Evolutionary conservation across 2,888 invertebrate species (phyloP).

Genomic region (Scrobipalpa costella): DNA sequence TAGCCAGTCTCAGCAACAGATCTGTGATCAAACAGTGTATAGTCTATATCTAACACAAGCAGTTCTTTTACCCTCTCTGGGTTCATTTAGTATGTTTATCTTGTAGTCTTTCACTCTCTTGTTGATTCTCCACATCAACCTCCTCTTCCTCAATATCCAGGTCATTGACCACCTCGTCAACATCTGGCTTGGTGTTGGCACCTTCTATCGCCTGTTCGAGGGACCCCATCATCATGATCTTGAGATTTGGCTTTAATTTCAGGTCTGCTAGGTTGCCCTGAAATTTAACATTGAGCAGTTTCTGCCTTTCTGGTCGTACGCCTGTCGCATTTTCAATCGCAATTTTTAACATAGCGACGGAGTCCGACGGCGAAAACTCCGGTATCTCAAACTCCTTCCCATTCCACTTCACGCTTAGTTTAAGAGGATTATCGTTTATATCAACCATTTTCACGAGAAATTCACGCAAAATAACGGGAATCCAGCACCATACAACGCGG

Average conservation of each 20-base stretch:
- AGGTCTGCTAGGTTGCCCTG: too few species aligned
- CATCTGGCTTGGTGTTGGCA: conserved; percentile 88
- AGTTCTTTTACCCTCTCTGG: too few species aligned
- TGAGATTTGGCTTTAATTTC: too few species aligned
- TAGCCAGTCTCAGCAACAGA: too few species aligned
- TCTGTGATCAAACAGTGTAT: too few species aligned
- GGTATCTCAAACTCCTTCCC: conserved; percentile 92
- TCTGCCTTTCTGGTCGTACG: conserved; percentile 89
- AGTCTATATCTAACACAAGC: too few species aligned
- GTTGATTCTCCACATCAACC: conserved; percentile 76
- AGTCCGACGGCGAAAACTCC: conserved; percentile 88
- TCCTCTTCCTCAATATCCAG: conserved; percentile 95
- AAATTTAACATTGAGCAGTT: background rate
- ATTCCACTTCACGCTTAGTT: conserved; percentile 94
- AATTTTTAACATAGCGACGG: conserved; percentile 91
- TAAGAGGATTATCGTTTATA: conserved; percentile 70
- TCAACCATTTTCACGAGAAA: conserved; percentile 66
- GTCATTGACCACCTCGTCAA: conserved; percentile 94
- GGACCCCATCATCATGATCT: conserved; percentile 87
- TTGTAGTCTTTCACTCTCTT: too few species aligned
- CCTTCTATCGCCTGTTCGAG: conserved; percentile 94
- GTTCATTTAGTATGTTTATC: too few species aligned
- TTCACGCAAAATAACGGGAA: conserved; percentile 39
- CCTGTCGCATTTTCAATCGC: conserved; percentile 93
- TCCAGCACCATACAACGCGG: background rate